Evolutionary conservation across 2,797 vertebrate genomes (phyloP).

Genomic region (Crypturellus tataupa): DNA sequence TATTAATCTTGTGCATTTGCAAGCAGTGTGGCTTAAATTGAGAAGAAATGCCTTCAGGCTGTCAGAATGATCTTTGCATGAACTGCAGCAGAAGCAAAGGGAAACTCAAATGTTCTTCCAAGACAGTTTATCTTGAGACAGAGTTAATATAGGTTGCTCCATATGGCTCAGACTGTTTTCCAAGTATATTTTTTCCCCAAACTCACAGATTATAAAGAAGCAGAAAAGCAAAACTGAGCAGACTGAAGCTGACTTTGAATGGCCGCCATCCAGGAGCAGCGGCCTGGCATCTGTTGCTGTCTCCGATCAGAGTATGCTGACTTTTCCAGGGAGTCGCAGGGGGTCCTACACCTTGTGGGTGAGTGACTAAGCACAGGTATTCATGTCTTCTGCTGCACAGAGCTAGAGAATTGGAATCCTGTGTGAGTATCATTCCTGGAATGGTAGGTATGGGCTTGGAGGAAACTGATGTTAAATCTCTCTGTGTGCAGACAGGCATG

Average conservation of each 20-base stretch:
- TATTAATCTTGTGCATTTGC: rapidly evolving
- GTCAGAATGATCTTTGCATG: neutral
- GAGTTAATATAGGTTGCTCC: neutral
- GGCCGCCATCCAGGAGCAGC: constrained; percentile 78
- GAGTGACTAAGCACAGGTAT: constrained; percentile 64
- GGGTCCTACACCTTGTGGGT: constrained; percentile 88
- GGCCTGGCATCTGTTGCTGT: constrained; percentile 66
- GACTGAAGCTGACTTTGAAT: constrained; percentile 84
- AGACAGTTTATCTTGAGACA: neutral
- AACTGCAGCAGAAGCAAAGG: neutral
- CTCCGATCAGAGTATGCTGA: constrained; percentile 79
- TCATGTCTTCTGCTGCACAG: neutral
- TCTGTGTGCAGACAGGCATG: rapidly evolving
- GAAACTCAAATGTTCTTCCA: neutral
- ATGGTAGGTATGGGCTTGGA: neutral
- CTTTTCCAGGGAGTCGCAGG: constrained; percentile 76
- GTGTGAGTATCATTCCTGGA: neutral
- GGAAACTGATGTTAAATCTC: neutral
- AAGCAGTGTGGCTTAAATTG: neutral
- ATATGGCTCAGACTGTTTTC: neutral
- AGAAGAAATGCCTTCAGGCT: neutral
- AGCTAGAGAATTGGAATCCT: neutral
- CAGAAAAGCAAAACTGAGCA: constrained; percentile 87
- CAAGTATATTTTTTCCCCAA: neutral
- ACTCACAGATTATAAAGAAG: constrained; percentile 89